phyloP scores from a whole-genome alignment of 2,888 invertebrate species.

The Andrena dorsata region DNA sequence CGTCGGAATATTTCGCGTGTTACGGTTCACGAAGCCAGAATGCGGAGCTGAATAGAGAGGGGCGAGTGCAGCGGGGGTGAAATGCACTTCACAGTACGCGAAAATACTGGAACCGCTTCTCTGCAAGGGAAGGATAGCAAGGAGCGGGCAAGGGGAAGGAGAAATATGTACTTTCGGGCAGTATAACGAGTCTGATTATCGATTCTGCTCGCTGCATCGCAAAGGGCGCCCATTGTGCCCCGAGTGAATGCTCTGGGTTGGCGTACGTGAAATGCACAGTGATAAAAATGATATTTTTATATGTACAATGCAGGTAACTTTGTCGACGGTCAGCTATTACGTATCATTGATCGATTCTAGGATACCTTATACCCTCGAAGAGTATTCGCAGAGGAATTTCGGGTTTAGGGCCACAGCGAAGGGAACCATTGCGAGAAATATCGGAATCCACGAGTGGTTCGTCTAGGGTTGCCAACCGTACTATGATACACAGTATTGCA shows the following conservation, averaged over 20 bases:
- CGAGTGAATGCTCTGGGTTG: background rate
- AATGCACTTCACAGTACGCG: slow-evolving; percentile 49
- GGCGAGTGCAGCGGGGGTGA: background rate
- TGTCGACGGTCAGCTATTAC: background rate
- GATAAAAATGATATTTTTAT: slow-evolving; percentile 2
- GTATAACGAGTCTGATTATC: background rate
- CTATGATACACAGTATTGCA: too few species aligned
- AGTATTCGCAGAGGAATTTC: background rate
- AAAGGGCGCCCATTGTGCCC: slow-evolving; percentile 6
- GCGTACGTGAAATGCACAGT: background rate
- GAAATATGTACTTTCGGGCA: slow-evolving; percentile 4
- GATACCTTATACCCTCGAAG: background rate
- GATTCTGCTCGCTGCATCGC: background rate
- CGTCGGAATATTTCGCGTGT: slow-evolving; percentile 65
- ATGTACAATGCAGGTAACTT: background rate
- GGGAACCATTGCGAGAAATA: slow-evolving; percentile 39
- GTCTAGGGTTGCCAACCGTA: too few species aligned
- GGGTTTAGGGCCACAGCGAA: background rate
- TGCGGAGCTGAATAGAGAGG: slow-evolving; percentile 50
- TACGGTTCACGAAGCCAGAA: slow-evolving; percentile 71
- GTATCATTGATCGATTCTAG: background rate
- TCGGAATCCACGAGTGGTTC: slow-evolving; percentile 29
- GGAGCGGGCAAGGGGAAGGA: background rate
- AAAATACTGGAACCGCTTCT: slow-evolving; percentile 45
- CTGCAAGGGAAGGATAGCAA: slow-evolving; percentile 27